These are phyloP conservation scores for Crioceris asparagi DNA, from an alignment of 2,888 invertebrate species.

Conservation along the genomic window DNA sequence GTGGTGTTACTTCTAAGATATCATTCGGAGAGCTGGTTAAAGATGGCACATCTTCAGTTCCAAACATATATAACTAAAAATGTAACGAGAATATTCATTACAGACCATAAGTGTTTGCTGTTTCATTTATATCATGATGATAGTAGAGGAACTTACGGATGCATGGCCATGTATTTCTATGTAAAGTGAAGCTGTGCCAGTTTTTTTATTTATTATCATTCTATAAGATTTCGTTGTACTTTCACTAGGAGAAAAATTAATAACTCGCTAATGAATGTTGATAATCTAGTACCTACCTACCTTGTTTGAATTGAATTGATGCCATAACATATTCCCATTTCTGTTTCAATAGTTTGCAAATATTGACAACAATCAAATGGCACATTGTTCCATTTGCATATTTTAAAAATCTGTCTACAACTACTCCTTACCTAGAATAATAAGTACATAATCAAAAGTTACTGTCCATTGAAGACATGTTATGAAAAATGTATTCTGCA, in stretches of 20 bases:
- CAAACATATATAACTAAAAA: conserved; percentile 49
- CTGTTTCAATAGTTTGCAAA: conserved; percentile 54
- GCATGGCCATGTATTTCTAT: conserved; percentile 42
- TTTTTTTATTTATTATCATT: conserved; percentile 53
- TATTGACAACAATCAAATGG: conserved; percentile 54
- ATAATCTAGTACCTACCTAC: conserved; percentile 35
- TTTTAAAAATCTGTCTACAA: conserved; percentile 45
- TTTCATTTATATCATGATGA: background rate
- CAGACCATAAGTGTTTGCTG: too few relatives aligned
- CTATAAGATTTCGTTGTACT: conserved; percentile 27
- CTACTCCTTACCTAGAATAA: conserved; percentile 36
- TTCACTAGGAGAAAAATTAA: too few relatives aligned
- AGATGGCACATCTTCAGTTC: conserved; percentile 59
- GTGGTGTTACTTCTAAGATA: conserved; percentile 46
- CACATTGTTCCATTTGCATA: conserved; percentile 51
- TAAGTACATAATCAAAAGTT: background rate
- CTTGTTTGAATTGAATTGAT: conserved; percentile 55
- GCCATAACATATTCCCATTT: conserved; percentile 54
- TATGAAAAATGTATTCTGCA: background rate
- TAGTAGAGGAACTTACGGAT: conserved; percentile 45
- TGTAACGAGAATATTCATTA: background rate
- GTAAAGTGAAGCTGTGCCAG: conserved; percentile 50
- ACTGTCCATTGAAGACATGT: background rate
- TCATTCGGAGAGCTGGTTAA: conserved; percentile 54
- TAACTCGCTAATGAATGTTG: too few relatives aligned